Percentiles rank a stretch among this genome's conserved stretches.
phyloP scores from a whole-genome alignment of 2,797 vertebrate genomes.

The Apodemus agrarius region DNA sequence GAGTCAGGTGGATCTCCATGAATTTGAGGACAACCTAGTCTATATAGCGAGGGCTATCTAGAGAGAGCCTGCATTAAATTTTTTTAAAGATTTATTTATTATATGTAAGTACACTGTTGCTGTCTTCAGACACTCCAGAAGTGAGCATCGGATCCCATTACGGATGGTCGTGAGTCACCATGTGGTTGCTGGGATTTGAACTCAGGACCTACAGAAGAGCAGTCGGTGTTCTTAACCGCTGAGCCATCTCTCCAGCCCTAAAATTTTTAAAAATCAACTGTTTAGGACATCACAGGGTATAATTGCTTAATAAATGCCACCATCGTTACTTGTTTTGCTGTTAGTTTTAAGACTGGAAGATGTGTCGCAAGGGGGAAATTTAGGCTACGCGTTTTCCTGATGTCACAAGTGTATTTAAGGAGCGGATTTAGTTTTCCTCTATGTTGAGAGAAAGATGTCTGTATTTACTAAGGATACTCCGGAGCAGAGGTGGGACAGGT shows the following conservation, averaged over 20 bases:
- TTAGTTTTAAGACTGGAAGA: slow-evolving; percentile 5
- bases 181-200: no score
- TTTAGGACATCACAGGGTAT: not conserved
- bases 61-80: not conserved
- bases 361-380: not conserved
- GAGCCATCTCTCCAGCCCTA: no score
- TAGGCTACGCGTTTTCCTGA: not conserved
- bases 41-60: not conserved
- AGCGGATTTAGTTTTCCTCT: not conserved
- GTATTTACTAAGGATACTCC: not conserved
- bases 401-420: not conserved
- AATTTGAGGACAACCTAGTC: not conserved
- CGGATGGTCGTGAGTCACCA: no score
- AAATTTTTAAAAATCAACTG: not conserved
- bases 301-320: not conserved
- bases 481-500: slow-evolving; percentile 5
- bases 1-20: not conserved
- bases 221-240: no score
- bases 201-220: no score
- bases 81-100: not conserved
- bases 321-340: not conserved
- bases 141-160: no score
- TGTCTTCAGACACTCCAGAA: no score
- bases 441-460: not conserved
- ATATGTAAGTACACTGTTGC: no score